Evolutionary conservation across 2,113 vertebrate genomes (phyloP).

Genomic region (Cavia aperea): DNA sequence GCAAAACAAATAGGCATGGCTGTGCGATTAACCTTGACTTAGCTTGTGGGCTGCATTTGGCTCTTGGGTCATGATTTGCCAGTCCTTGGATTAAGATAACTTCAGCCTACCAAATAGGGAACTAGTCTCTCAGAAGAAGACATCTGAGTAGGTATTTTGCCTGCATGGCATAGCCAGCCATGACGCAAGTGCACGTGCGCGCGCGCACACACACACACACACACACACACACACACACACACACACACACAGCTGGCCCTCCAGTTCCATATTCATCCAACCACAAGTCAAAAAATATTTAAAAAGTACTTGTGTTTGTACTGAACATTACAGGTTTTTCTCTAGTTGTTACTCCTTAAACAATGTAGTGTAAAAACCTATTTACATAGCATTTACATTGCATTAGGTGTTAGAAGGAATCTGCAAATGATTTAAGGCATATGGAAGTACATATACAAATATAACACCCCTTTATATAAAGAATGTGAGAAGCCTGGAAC

Average conservation of each 20-base stretch:
- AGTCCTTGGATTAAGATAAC: neutral
- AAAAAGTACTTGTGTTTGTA: neutral
- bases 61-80: neutral
- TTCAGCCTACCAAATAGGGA: neutral
- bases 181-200: neutral
- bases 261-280: no score
- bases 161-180: neutral
- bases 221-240: neutral
- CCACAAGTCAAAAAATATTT: no score
- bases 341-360: neutral
- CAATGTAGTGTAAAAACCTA: neutral
- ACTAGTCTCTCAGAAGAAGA: slow-evolving; percentile 2
- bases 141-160: neutral
- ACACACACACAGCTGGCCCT: no score
- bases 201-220: neutral
- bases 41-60: neutral
- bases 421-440: neutral
- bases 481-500: neutral
- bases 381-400: neutral
- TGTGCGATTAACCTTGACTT: neutral
- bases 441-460: neutral
- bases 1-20: neutral
- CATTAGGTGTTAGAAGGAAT: neutral
- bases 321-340: neutral
- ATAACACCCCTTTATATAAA: neutral